A percentile compares a stretch with the other conserved stretches of the same genome.
Evolutionary conservation across 2,797 vertebrate genomes (phyloP).

Genomic region (Luscinia megarhynchos): DNA sequence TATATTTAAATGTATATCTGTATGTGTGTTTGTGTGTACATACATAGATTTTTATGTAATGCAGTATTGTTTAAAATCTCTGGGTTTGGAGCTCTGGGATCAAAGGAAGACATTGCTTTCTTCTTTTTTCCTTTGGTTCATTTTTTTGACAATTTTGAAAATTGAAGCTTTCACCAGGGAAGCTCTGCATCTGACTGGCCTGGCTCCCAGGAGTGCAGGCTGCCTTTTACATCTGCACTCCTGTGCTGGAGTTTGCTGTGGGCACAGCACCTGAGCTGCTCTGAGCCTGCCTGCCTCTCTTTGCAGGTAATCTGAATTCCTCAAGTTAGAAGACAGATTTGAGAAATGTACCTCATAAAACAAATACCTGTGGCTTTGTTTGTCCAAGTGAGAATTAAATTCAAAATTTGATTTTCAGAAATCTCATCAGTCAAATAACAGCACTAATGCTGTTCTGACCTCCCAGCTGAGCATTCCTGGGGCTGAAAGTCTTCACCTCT

Average conservation of each 20-base stretch:
- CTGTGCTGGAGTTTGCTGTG: neutral
- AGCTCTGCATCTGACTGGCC: neutral
- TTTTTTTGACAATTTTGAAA: neutral
- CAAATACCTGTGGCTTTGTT: conserved; percentile 8
- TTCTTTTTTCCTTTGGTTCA: neutral
- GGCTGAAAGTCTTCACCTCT: neutral
- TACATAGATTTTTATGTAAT: neutral
- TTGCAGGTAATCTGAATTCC: neutral
- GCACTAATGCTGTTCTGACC: neutral
- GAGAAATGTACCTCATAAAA: conserved; percentile 28
- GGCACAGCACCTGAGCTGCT: neutral
- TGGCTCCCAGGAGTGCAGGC: neutral
- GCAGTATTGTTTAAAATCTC: neutral
- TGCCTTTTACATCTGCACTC: neutral
- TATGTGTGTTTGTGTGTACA: neutral
- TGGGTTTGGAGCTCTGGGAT: neutral
- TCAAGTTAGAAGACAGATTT: neutral
- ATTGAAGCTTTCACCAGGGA: neutral
- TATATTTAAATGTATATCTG: neutral
- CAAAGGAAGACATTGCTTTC: neutral
- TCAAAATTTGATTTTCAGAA: neutral
- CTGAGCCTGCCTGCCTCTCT: neutral
- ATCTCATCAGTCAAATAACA: neutral
- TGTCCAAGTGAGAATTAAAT: neutral
- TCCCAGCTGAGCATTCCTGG: neutral